Evolutionary conservation across 2,113 vertebrate genomes (phyloP).

Genomic region (Archocentrus centrarchus): DNA sequence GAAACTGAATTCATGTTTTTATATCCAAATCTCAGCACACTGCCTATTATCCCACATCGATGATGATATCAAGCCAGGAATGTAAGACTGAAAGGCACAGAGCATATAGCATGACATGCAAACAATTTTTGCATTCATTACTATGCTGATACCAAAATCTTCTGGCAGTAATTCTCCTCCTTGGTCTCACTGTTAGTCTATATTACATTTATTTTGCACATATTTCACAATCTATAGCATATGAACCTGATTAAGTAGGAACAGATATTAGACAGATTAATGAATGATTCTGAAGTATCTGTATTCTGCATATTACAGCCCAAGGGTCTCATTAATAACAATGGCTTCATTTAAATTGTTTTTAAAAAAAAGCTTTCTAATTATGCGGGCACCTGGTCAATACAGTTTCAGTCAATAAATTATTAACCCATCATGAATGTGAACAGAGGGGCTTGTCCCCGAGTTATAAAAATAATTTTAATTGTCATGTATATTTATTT

Average conservation of each 20-base stretch:
- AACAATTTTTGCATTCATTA: background rate
- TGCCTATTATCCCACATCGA: background rate
- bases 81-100: background rate
- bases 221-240: background rate
- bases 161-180: background rate
- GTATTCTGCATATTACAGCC: constrained; percentile 2
- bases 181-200: background rate
- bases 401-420: constrained; percentile 10
- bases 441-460: background rate
- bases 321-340: constrained; percentile 12
- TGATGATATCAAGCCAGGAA: background rate
- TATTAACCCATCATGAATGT: constrained; percentile 7
- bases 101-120: background rate
- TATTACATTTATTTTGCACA: background rate
- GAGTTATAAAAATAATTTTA: background rate
- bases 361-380: background rate
- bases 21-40: background rate
- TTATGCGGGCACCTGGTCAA: constrained; percentile 5
- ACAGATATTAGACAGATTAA: constrained; percentile 1
- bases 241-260: background rate
- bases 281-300: background rate
- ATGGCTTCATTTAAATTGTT: background rate
- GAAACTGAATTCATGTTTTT: background rate
- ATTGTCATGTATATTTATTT: background rate
- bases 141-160: no score